These are phyloP conservation scores for Microcebus ravelobensis DNA, from an alignment of 2,113 vertebrate genomes.

Conservation along the genomic window DNA sequence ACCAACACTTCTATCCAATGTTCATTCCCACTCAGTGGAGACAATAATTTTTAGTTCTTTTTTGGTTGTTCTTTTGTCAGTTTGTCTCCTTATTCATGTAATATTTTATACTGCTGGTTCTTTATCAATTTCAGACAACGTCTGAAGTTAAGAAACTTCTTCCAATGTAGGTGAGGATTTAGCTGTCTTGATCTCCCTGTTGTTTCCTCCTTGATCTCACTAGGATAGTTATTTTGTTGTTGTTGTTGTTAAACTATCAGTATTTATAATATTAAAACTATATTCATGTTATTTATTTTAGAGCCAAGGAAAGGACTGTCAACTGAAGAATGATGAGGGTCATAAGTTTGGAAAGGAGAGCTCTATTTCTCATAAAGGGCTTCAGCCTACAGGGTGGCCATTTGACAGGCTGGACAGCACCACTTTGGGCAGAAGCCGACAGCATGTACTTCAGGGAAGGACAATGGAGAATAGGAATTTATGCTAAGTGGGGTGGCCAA, in stretches of 20 bases:
- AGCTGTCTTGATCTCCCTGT: neutral
- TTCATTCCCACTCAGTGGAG: neutral
- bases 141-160: conserved; percentile 5
- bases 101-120: neutral
- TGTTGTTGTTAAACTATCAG: neutral
- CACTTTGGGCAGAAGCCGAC: too few relatives aligned
- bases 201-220: neutral
- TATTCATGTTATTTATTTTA: neutral
- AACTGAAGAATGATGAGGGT: too few relatives aligned
- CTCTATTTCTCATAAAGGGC: too few relatives aligned
- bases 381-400: too few relatives aligned
- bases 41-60: neutral
- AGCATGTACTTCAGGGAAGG: too few relatives aligned
- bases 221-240: neutral
- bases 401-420: too few relatives aligned
- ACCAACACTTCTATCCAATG: neutral
- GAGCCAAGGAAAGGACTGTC: neutral
- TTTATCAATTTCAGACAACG: neutral
- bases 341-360: too few relatives aligned
- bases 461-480: too few relatives aligned
- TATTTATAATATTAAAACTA: neutral
- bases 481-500: too few relatives aligned
- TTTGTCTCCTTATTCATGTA: neutral
- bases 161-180: neutral
- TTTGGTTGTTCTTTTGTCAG: neutral